These are phyloP conservation scores for Anthrax anthrax DNA, from an alignment of 2,888 invertebrate species.

Conservation along the genomic window DNA sequence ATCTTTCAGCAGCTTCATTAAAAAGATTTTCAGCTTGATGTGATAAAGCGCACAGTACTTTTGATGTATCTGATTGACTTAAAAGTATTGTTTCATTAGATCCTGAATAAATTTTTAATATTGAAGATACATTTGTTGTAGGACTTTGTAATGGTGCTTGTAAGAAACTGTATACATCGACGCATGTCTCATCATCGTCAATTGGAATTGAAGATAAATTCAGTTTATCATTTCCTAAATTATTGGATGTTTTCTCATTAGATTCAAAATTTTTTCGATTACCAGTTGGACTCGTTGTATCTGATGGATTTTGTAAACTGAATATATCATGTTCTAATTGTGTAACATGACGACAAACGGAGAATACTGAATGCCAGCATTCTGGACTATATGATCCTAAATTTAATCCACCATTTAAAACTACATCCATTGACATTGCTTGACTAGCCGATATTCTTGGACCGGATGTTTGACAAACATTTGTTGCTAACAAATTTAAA, in stretches of 20 bases:
- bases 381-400: conserved; percentile 83
- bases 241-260: conserved; percentile 24
- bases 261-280: conserved; percentile 30
- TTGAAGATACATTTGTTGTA: conserved; percentile 35
- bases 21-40: conserved; percentile 84
- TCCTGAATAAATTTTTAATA: conserved; percentile 31
- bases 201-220: conserved; percentile 46
- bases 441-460: conserved; percentile 75
- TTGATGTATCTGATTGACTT: conserved; percentile 66
- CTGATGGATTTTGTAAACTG: conserved; percentile 48
- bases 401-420: conserved; percentile 75
- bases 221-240: conserved; percentile 41
- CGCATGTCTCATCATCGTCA: conserved; percentile 65
- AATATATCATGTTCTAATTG: conserved; percentile 83
- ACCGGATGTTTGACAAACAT: conserved; percentile 71
- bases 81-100: conserved; percentile 42
- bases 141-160: conserved; percentile 55
- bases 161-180: conserved; percentile 73
- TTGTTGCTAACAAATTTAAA: conserved; percentile 69
- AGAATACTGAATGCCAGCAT: conserved; percentile 93
- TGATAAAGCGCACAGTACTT: conserved; percentile 78
- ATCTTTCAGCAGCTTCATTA: conserved; percentile 72
- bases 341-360: conserved; percentile 84
- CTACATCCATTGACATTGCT: conserved; percentile 81
- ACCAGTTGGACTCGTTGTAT: conserved; percentile 27